Evolutionary conservation across 2,113 vertebrate species (phyloP).

Genomic region (Dasypus novemcinctus): DNA sequence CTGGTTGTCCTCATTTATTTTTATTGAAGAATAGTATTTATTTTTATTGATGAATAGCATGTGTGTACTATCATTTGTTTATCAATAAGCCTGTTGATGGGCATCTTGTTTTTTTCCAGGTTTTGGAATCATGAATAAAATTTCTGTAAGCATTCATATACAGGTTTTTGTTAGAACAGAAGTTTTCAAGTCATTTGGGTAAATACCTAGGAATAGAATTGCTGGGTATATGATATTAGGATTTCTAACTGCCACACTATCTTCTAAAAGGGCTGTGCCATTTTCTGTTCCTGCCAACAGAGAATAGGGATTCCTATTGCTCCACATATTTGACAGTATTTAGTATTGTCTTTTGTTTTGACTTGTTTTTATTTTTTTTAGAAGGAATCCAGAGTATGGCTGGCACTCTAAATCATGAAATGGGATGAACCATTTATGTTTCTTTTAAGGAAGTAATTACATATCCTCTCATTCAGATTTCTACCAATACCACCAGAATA

Average conservation of each 20-base stretch:
- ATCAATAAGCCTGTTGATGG: not conserved
- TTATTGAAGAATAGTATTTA: too few relatives aligned
- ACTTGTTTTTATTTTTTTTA: not conserved
- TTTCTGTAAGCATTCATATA: not conserved
- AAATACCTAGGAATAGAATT: not conserved
- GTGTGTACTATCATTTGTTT: not conserved
- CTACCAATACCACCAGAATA: too few relatives aligned
- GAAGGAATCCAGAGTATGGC: not conserved
- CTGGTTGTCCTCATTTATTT: too few relatives aligned
- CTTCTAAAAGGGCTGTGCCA: too few relatives aligned
- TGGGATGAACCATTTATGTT: constrained; percentile 39
- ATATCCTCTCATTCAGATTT: not conserved
- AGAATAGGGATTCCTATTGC: not conserved
- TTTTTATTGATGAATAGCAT: not conserved
- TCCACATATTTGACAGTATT: not conserved
- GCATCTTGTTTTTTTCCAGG: not conserved
- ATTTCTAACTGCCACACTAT: not conserved
- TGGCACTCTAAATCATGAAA: constrained; percentile 56
- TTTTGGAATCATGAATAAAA: not conserved
- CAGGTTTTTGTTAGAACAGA: not conserved
- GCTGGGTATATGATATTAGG: not conserved
- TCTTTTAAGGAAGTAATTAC: constrained; percentile 46
- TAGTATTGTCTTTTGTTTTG: not conserved
- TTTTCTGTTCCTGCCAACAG: not conserved
- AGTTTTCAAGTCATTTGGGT: not conserved